These are phyloP conservation scores for Lepus townsendii DNA, from an alignment of 2,797 vertebrate species.

Conservation along the genomic window DNA sequence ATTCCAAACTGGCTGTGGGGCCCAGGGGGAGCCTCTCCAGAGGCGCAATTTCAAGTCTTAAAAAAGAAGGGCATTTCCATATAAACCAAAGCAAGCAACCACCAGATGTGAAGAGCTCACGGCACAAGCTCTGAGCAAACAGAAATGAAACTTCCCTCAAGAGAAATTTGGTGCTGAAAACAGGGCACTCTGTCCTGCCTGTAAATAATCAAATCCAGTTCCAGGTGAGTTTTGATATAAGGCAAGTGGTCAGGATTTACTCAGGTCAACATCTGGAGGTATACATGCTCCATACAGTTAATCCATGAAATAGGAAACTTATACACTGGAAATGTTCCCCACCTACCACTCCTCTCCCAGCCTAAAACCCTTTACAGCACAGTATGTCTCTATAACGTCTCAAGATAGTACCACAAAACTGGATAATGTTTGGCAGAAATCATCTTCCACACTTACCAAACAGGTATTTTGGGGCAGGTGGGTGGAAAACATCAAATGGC, in stretches of 20 bases:
- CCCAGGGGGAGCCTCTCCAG: not conserved
- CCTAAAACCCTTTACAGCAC: constrained; percentile 14
- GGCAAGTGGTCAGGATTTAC: constrained; percentile 46
- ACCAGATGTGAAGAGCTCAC: not conserved
- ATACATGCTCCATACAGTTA: not conserved
- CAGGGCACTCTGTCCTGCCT: constrained; percentile 18
- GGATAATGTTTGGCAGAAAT: constrained; percentile 70
- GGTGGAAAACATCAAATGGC: constrained; percentile 53
- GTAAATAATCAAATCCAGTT: constrained; percentile 48
- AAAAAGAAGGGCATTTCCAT: constrained; percentile 11
- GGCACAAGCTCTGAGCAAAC: constrained; percentile 9
- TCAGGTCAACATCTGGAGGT: constrained; percentile 52
- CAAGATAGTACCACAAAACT: constrained; percentile 59
- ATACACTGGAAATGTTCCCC: not conserved
- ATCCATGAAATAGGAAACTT: not conserved
- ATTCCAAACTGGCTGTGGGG: not conserved
- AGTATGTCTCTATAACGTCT: constrained; percentile 28
- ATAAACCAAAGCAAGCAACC: constrained; percentile 25
- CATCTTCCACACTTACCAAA: constrained; percentile 61
- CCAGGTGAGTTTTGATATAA: constrained; percentile 46
- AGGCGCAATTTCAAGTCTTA: not conserved
- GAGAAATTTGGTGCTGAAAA: constrained; percentile 42
- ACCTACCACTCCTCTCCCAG: not conserved
- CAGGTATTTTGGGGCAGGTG: not conserved
- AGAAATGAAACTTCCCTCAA: constrained; percentile 5